phyloP scores from a whole-genome alignment of 2,888 invertebrate genomes.

The Limnephilus marmoratus region DNA sequence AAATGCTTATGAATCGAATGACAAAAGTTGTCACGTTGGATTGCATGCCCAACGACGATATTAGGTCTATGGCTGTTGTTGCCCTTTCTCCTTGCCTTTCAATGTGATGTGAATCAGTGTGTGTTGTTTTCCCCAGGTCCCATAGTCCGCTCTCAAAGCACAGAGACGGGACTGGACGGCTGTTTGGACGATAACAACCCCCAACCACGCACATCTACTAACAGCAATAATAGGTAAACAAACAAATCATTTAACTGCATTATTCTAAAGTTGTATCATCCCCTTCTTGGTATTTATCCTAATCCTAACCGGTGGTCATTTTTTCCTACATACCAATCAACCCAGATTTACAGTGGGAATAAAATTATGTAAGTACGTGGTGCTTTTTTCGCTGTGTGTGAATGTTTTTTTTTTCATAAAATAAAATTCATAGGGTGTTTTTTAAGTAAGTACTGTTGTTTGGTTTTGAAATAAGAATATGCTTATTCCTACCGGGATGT shows the following conservation, averaged over 20 bases:
- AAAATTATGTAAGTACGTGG: too few species aligned
- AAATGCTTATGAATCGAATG: too few species aligned
- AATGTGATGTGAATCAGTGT: not conserved
- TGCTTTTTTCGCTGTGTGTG: too few species aligned
- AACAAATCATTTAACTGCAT: slow-evolving; percentile 2
- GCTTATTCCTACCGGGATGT: too few species aligned
- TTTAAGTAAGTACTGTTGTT: too few species aligned
- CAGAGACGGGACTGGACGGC: slow-evolving; percentile 64
- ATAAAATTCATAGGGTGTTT: too few species aligned
- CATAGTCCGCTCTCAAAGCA: slow-evolving; percentile 64
- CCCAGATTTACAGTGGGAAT: too few species aligned
- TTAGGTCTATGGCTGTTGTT: not conserved
- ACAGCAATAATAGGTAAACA: slow-evolving; percentile 54
- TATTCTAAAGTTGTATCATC: not conserved
- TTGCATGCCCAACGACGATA: too few species aligned
- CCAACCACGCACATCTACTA: slow-evolving; percentile 40
- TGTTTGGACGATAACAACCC: slow-evolving; percentile 46
- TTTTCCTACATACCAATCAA: not conserved
- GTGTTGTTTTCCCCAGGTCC: slow-evolving; percentile 46
- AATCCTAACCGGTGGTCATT: not conserved
- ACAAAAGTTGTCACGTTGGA: too few species aligned
- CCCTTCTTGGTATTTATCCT: not conserved
- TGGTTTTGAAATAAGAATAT: too few species aligned
- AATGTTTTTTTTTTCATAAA: too few species aligned
- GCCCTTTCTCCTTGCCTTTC: not conserved